A percentile compares a stretch with the other conserved stretches of the same genome.
Conservation (phyloP, 2,113 vertebrate species). For the Tinamus guttatus region DNA sequence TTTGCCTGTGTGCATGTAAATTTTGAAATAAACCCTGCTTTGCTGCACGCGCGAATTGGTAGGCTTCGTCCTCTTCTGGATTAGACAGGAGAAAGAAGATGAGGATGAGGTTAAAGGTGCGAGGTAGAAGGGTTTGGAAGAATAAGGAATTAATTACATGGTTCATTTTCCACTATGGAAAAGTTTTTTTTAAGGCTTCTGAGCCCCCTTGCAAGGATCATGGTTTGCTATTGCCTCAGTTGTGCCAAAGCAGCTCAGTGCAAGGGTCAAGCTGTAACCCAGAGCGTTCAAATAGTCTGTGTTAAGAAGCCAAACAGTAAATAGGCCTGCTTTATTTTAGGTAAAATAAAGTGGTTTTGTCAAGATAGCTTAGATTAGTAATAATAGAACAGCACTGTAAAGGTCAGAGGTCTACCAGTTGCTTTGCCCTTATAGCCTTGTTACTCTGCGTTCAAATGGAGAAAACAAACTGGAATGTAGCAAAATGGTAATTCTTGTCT, state of each 20-base stretch:
- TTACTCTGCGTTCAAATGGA: not conserved
- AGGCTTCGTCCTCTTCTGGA: not conserved
- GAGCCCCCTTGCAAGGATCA: rapidly evolving
- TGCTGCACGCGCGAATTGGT: not conserved
- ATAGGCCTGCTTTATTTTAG: not conserved
- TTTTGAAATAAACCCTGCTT: not conserved
- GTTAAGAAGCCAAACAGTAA: not conserved
- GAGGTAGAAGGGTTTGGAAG: not conserved
- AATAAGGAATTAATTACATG: not conserved
- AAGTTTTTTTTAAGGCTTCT: not conserved
- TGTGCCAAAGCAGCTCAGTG: not conserved
- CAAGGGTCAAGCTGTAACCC: not conserved
- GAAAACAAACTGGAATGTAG: not conserved
- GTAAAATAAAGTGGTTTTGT: not conserved
- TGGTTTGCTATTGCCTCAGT: not conserved
- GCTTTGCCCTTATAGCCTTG: not conserved
- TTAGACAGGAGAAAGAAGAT: not conserved
- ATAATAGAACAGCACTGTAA: not conserved
- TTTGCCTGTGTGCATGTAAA: conserved; percentile 41
- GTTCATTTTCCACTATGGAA: not conserved
- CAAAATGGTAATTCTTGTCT: not conserved
- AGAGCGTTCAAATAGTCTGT: not conserved
- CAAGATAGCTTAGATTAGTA: not conserved
- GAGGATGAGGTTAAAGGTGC: not conserved
- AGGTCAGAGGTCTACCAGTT: not conserved